phyloP scores from a whole-genome alignment of 2,888 invertebrate species.

The Luperina testacea region DNA sequence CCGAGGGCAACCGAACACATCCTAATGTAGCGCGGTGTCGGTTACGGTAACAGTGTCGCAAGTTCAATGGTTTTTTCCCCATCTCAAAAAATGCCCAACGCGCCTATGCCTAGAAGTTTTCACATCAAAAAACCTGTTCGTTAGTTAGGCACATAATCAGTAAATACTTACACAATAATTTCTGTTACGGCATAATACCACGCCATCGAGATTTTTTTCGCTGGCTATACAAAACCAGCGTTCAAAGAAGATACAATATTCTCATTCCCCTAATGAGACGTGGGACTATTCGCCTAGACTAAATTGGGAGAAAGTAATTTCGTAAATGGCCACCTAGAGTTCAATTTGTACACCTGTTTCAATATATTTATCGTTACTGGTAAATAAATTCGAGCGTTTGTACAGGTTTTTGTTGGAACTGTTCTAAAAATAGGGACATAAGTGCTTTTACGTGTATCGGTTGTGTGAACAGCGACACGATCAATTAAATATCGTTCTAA shows the following conservation, averaged over 20 bases:
- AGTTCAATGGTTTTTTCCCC: too few relatives aligned
- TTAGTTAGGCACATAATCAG: background rate
- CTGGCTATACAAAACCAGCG: constrained; percentile 23
- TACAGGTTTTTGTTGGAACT: constrained; percentile 29
- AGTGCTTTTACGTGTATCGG: constrained; percentile 41
- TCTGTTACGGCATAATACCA: background rate
- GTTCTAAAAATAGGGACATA: constrained; percentile 34
- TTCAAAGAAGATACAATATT: constrained; percentile 58
- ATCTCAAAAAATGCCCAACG: too few relatives aligned
- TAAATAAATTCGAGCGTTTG: constrained; percentile 44
- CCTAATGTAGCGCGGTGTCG: too few relatives aligned
- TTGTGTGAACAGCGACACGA: background rate
- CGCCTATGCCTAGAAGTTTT: too few relatives aligned
- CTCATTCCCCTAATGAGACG: constrained; percentile 68
- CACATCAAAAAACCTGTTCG: background rate
- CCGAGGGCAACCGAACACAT: too few relatives aligned
- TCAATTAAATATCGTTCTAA: constrained; percentile 24
- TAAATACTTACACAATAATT: background rate
- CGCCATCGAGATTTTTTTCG: constrained; percentile 13
- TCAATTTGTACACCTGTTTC: constrained; percentile 69
- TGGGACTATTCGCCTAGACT: constrained; percentile 62
- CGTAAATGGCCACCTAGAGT: constrained; percentile 70
- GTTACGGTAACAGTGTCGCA: too few relatives aligned
- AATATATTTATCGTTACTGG: constrained; percentile 60
- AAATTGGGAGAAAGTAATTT: constrained; percentile 74